A percentile compares a stretch with the other conserved stretches of the same genome.
Evolutionary conservation across 2,888 invertebrate species (phyloP).

Genomic region (Eilema griseolum): DNA sequence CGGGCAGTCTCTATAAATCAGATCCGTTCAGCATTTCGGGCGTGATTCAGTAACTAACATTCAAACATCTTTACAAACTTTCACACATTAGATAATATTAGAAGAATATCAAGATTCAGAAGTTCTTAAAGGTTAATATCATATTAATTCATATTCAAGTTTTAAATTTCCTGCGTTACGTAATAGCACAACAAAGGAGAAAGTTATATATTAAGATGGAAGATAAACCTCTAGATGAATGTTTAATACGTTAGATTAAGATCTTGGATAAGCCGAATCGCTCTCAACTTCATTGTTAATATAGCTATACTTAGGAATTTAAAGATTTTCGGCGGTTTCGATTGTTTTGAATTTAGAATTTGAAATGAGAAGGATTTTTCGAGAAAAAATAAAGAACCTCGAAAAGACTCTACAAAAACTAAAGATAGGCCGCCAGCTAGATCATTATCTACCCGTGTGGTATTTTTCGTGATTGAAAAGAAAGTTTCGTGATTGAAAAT

Average conservation of each 20-base stretch:
- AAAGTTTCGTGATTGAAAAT: too few relatives aligned
- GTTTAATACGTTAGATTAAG: constrained; percentile 22
- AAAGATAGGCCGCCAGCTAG: too few relatives aligned
- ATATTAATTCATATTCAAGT: neutral
- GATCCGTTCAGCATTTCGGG: too few relatives aligned
- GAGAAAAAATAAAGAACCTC: too few relatives aligned
- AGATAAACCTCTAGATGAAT: constrained; percentile 22
- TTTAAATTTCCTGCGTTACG: constrained; percentile 1
- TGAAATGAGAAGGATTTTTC: neutral
- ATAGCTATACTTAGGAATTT: neutral
- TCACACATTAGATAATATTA: too few relatives aligned
- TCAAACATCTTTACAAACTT: too few relatives aligned
- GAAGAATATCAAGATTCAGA: neutral
- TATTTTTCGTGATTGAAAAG: too few relatives aligned
- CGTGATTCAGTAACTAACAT: too few relatives aligned
- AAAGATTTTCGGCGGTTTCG: neutral
- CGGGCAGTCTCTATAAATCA: too few relatives aligned
- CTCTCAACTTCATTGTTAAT: constrained; percentile 13
- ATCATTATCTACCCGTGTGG: too few relatives aligned
- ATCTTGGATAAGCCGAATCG: constrained; percentile 15
- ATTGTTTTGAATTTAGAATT: neutral
- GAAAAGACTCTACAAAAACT: too few relatives aligned
- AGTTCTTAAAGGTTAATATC: neutral
- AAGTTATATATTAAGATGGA: constrained; percentile 18
- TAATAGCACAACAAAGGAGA: constrained; percentile 2